phyloP scores from a whole-genome alignment of 2,888 invertebrate genomes.

The Drosophila villosipedis region DNA sequence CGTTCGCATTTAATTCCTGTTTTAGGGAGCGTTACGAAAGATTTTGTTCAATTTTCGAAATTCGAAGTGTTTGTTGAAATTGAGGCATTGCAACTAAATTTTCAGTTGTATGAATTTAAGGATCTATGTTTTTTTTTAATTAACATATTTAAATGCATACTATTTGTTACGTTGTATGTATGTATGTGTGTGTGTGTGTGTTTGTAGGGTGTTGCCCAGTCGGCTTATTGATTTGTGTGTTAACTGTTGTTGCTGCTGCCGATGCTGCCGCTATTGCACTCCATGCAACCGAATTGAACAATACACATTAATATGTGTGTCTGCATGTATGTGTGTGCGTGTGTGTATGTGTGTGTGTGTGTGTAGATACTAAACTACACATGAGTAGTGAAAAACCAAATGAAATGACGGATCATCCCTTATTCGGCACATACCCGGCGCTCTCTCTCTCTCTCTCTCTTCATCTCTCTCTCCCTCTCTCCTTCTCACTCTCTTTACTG shows the following conservation, averaged over 20 bases:
- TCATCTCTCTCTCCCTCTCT: constrained; percentile 17
- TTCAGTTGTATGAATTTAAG: neutral
- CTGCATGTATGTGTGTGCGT: constrained; percentile 7
- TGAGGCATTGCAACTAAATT: constrained; percentile 1
- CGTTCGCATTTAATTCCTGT: constrained; percentile 20
- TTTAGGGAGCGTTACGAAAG: constrained; percentile 25
- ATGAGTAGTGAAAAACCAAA: constrained; percentile 49
- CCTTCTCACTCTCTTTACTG: constrained; percentile 2
- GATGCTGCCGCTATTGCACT: constrained; percentile 58
- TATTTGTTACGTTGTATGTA: neutral
- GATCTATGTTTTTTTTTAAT: neutral
- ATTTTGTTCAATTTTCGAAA: constrained; percentile 17
- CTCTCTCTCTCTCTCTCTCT: constrained; percentile 21
- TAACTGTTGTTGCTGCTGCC: constrained; percentile 41
- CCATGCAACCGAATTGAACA: constrained; percentile 59
- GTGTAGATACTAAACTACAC: constrained; percentile 22
- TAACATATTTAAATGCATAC: neutral
- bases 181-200: constrained; percentile 3
- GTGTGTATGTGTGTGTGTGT: constrained; percentile 17
- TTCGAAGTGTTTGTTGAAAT: constrained; percentile 8
- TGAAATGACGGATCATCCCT: constrained; percentile 66
- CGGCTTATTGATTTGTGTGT: constrained; percentile 73
- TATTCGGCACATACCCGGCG: constrained; percentile 63
- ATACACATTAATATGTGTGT: constrained; percentile 37
- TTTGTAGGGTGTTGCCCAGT: constrained; percentile 69